phyloP scores from a whole-genome alignment of 2,113 vertebrate species.

The Variabilichromis moorii region DNA sequence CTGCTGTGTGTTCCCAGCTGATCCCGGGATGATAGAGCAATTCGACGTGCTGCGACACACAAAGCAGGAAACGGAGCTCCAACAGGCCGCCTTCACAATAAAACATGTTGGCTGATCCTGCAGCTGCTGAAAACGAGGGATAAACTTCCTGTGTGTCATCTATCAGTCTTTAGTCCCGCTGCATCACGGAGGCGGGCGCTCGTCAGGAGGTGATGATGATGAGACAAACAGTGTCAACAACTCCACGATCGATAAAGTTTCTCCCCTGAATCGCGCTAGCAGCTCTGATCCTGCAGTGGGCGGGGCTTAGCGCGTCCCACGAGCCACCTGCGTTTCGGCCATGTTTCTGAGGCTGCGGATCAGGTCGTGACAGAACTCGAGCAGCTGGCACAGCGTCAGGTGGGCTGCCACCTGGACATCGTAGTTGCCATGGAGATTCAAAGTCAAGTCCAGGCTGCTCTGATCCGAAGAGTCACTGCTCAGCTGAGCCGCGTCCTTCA shows the following conservation, averaged over 20 bases:
- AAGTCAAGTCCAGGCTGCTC: neutral
- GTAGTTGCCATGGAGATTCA: slow-evolving; percentile 31
- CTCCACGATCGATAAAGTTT: neutral
- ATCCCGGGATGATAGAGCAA: neutral
- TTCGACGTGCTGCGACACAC: neutral
- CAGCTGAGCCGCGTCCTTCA: slow-evolving; percentile 19
- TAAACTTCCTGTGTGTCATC: neutral
- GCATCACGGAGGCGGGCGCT: neutral
- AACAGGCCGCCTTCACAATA: neutral
- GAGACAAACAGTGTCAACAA: neutral
- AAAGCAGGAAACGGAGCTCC: neutral
- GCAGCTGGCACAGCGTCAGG: slow-evolving; percentile 54
- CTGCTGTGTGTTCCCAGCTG: neutral
- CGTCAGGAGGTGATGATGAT: neutral
- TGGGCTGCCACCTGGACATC: slow-evolving; percentile 48
- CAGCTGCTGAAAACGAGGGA: neutral
- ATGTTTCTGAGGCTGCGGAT: slow-evolving; percentile 58
- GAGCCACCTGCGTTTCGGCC: neutral
- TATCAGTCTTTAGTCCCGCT: neutral
- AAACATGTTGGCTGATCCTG: neutral
- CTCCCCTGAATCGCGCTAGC: rapidly evolving
- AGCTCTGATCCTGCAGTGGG: neutral
- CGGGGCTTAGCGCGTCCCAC: neutral
- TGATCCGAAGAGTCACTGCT: neutral
- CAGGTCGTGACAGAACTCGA: slow-evolving; percentile 54